Percentiles rank a stretch among this genome's conserved stretches.
Conservation (phyloP, 2,888 invertebrate species). For the Phengaris alcon region DNA sequence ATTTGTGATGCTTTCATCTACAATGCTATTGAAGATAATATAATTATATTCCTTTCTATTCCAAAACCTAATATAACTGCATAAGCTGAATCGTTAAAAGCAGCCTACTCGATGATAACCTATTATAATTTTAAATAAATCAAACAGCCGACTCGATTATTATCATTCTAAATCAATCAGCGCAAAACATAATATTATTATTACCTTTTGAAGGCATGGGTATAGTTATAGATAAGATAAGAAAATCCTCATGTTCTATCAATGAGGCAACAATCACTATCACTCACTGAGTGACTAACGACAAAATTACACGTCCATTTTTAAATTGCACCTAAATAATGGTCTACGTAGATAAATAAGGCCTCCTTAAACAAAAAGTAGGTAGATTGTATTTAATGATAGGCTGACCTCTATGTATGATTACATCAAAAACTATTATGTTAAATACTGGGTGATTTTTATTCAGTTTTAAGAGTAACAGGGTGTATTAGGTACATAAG, state of each 20-base stretch:
- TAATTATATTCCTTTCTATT: background rate
- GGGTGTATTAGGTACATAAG: too few species aligned
- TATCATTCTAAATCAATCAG: background rate
- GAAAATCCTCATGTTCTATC: background rate
- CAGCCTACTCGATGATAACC: background rate
- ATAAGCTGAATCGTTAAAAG: background rate
- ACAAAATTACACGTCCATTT: constrained; percentile 8
- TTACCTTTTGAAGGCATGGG: too few species aligned
- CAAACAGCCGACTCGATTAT: background rate
- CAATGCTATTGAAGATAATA: background rate
- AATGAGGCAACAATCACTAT: background rate
- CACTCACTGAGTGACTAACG: constrained; percentile 8
- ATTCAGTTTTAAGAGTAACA: too few species aligned
- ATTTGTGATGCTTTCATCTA: constrained; percentile 17
- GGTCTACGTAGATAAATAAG: constrained; percentile 1
- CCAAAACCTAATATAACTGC: background rate
- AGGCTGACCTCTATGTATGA: background rate
- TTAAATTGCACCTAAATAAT: constrained; percentile 24
- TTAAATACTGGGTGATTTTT: too few species aligned
- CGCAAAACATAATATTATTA: background rate
- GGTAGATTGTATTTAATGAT: constrained; percentile 6
- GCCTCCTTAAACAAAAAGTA: constrained; percentile 1
- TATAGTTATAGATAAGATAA: too few species aligned
- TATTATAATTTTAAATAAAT: background rate
- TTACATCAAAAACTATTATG: background rate